phyloP scores from a whole-genome alignment of 37 sponge, comb jelly and placozoan genomes.

The Axinella damicornis region DNA sequence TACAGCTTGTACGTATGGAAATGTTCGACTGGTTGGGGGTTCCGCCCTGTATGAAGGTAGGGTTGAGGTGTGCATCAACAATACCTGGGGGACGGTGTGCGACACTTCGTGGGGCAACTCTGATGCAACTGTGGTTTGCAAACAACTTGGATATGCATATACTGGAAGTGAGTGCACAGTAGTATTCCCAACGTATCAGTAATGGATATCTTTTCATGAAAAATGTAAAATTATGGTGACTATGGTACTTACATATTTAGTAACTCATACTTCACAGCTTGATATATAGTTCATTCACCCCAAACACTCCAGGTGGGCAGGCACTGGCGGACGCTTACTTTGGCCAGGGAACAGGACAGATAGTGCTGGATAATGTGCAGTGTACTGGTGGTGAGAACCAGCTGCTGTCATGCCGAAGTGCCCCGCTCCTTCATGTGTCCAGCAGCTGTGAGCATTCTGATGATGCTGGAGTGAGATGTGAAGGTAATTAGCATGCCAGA shows the following conservation, averaged over 20 bases:
- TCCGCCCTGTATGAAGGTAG: background rate
- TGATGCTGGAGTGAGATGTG: slow-evolving; percentile 28
- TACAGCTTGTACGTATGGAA: background rate
- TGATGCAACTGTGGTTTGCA: background rate
- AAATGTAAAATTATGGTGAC: too few species aligned
- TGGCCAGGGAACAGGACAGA: background rate
- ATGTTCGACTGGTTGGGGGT: background rate
- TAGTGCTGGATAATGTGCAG: slow-evolving; percentile 36
- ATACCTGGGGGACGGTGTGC: background rate
- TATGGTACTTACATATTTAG: too few species aligned
- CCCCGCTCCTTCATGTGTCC: too few species aligned
- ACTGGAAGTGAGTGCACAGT: background rate
- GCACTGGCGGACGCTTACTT: background rate
- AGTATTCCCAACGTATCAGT: too few species aligned
- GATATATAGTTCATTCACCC: too few species aligned
- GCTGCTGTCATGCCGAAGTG: too few species aligned
- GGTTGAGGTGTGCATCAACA: background rate
- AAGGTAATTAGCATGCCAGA: too few species aligned
- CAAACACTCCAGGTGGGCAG: too few species aligned
- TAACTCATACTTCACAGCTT: too few species aligned
- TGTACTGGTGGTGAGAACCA: background rate
- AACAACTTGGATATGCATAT: background rate
- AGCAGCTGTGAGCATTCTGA: too few species aligned
- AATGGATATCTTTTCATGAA: too few species aligned
- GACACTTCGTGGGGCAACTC: background rate